Conservation (phyloP, 1,140 invertebrate genomes). For the Fopius arisanus region DNA sequence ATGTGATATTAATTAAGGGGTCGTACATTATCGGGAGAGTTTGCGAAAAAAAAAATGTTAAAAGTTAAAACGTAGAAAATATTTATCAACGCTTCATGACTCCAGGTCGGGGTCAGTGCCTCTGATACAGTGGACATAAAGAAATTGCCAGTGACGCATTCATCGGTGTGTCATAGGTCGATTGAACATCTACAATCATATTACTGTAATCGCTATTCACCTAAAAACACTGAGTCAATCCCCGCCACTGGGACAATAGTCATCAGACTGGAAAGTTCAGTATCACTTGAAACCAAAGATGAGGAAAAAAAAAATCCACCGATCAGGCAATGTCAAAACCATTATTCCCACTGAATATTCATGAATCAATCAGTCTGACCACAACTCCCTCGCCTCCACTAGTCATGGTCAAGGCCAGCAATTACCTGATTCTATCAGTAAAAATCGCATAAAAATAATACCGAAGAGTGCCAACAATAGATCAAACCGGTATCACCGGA, state of each 20-base stretch:
- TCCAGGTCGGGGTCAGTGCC: background rate
- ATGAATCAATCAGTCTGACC: background rate
- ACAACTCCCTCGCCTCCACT: background rate
- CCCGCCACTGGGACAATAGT: no score
- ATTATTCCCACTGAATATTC: background rate
- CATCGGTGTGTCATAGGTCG: background rate
- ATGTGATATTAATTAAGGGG: constrained; percentile 2
- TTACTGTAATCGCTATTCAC: background rate
- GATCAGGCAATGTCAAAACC: background rate
- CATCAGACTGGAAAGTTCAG: no score
- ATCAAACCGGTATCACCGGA: background rate
- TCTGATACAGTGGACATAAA: background rate
- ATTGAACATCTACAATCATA: background rate
- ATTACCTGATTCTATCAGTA: background rate
- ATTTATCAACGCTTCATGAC: background rate
- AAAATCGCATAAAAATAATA: background rate
- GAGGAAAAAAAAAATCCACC: background rate
- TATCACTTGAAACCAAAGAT: background rate
- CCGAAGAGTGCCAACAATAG: background rate
- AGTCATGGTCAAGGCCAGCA: background rate
- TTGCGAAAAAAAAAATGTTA: background rate
- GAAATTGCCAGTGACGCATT: background rate
- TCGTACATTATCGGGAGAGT: background rate
- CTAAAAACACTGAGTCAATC: background rate
- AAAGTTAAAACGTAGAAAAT: background rate